phyloP scores from a whole-genome alignment of 2,113 vertebrate species.

The Hydropotes inermis region DNA sequence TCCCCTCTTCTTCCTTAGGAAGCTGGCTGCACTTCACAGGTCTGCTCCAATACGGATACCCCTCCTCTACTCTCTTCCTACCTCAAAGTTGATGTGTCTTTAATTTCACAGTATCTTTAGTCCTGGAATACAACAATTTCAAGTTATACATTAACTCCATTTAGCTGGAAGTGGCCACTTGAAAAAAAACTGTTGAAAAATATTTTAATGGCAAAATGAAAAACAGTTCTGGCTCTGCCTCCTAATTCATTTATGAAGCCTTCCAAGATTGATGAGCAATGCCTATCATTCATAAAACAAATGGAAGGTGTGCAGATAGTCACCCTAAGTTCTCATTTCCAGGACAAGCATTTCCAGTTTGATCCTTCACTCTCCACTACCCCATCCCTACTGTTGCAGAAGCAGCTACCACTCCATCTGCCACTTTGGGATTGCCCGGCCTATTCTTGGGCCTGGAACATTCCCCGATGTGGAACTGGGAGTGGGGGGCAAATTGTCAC shows the following conservation, averaged over 20 bases:
- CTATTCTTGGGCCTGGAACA: neutral
- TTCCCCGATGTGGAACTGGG: neutral
- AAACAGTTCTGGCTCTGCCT: neutral
- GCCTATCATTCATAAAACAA: neutral
- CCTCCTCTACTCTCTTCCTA: neutral
- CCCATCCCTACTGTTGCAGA: neutral
- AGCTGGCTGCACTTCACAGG: neutral
- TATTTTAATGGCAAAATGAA: neutral
- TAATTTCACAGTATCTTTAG: neutral
- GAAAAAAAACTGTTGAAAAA: neutral
- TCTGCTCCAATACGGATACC: neutral
- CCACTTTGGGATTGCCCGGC: neutral
- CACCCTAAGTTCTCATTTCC: neutral
- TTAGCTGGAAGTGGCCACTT: neutral
- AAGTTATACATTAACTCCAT: neutral
- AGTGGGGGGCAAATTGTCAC: neutral
- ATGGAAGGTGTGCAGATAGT: neutral
- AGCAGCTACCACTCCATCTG: neutral
- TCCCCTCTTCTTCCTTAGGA: neutral
- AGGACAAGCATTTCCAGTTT: neutral
- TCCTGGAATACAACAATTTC: neutral
- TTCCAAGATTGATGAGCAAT: neutral
- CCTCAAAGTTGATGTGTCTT: neutral
- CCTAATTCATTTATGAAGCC: neutral
- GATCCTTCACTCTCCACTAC: neutral